Percentiles rank a stretch among this genome's conserved stretches.
These are phyloP conservation scores for Calameuta idolon DNA, from an alignment of 2,888 invertebrate genomes.

Conservation along the genomic window DNA sequence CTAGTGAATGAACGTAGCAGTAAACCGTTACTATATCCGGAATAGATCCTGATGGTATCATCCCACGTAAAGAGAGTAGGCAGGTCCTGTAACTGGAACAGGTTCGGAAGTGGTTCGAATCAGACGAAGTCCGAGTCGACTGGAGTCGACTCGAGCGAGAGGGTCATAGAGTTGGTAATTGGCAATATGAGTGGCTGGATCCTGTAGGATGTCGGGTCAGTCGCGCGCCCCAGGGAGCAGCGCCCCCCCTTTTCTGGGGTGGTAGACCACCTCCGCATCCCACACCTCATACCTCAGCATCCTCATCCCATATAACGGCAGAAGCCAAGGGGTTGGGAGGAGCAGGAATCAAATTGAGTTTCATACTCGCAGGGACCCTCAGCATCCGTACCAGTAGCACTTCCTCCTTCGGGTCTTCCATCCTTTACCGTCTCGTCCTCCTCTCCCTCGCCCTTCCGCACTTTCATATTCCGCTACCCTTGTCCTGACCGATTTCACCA, in stretches of 20 bases:
- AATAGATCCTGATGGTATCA: not conserved
- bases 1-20: not conserved
- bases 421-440: conserved; percentile 26
- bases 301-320: conserved; percentile 22
- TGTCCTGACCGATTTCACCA: conserved; percentile 35
- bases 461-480: not conserved
- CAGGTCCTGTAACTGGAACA: conserved; percentile 32
- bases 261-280: conserved; percentile 36
- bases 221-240: conserved; percentile 64
- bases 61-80: conserved; percentile 21
- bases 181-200: conserved; percentile 67
- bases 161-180: conserved; percentile 66
- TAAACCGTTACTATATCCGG: not conserved
- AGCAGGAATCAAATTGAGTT: conserved; percentile 65
- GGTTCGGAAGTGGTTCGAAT: conserved; percentile 53
- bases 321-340: conserved; percentile 43
- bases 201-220: conserved; percentile 64
- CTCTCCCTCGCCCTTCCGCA: conserved; percentile 3
- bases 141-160: conserved; percentile 45
- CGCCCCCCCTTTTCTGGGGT: conserved; percentile 53
- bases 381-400: conserved; percentile 6
- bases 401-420: not conserved
- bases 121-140: conserved; percentile 53
- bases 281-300: conserved; percentile 19
- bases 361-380: conserved; percentile 61